phyloP scores from a whole-genome alignment of 2,888 invertebrate genomes.

The Arge pagana region DNA sequence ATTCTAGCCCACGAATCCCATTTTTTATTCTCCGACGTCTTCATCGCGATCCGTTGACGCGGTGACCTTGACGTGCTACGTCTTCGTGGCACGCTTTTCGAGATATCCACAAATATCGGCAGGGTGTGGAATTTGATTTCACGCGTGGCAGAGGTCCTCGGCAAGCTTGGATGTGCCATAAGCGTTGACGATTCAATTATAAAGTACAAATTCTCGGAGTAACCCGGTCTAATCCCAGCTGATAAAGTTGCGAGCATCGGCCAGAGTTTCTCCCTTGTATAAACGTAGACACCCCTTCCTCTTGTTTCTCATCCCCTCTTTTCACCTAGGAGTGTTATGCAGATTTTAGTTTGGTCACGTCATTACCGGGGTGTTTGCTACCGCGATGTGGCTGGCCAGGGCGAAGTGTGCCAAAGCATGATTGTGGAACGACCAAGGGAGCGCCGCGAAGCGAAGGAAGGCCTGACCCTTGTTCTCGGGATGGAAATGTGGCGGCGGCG shows the following conservation, averaged over 20 bases:
- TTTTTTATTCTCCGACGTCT: too few species aligned
- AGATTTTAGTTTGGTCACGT: conserved; percentile 68
- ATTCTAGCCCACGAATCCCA: too few species aligned
- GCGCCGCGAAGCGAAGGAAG: conserved; percentile 15
- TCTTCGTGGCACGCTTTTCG: too few species aligned
- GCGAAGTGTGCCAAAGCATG: conserved; percentile 24
- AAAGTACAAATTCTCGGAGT: conserved; percentile 46
- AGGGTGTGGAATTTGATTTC: too few species aligned
- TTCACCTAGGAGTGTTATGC: conserved; percentile 58
- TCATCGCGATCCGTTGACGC: too few species aligned
- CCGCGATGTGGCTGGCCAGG: conserved; percentile 46
- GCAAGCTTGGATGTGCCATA: background rate
- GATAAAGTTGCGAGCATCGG: conserved; percentile 42
- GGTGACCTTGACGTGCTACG: too few species aligned
- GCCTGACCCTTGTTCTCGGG: conserved; percentile 22
- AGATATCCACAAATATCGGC: too few species aligned
- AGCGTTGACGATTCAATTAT: conserved; percentile 52
- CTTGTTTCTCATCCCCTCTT: conserved; percentile 23
- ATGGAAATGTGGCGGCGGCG: conserved; percentile 21
- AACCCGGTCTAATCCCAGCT: conserved; percentile 34
- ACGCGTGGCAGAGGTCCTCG: background rate
- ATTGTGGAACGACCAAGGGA: background rate
- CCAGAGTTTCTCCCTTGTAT: conserved; percentile 29
- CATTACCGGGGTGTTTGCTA: conserved; percentile 60
- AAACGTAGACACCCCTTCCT: conserved; percentile 30